Evolutionary conservation across 2,113 vertebrate species (phyloP).

Genomic region (Plecturocebus donacophilus): DNA sequence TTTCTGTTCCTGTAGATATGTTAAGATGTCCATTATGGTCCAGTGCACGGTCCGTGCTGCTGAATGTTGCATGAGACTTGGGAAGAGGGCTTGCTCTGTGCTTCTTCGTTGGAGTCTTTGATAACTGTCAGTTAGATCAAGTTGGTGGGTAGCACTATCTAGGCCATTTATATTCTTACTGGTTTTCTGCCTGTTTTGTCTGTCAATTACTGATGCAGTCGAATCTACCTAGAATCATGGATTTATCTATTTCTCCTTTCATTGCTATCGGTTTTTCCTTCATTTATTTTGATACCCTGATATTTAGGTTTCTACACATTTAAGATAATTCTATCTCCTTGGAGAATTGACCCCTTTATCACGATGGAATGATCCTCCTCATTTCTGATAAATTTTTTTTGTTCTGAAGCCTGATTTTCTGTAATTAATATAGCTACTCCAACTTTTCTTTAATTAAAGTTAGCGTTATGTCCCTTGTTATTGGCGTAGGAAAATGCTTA

Average conservation of each 20-base stretch:
- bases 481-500: not conserved
- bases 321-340: not conserved
- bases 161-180: not conserved
- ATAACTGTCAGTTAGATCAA: not conserved
- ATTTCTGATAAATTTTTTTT: not conserved
- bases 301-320: not conserved
- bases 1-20: not conserved
- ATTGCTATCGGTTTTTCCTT: not conserved
- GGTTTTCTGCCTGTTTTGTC: not conserved
- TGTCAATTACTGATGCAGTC: not conserved
- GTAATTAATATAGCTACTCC: not conserved
- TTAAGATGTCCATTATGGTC: not conserved
- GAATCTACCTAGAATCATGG: not conserved
- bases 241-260: not conserved
- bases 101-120: not conserved
- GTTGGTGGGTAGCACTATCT: not conserved
- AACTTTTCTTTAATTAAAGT: not conserved
- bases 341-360: not conserved
- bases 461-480: not conserved
- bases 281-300: not conserved
- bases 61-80: not conserved
- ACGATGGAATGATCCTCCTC: not conserved
- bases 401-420: not conserved
- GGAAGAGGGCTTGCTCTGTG: not conserved
- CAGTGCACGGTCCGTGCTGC: not conserved